A percentile compares a stretch with the other conserved stretches of the same genome.
These are phyloP conservation scores for Uloborus diversus DNA, from an alignment of 1,140 invertebrate genomes.

Conservation along the genomic window DNA sequence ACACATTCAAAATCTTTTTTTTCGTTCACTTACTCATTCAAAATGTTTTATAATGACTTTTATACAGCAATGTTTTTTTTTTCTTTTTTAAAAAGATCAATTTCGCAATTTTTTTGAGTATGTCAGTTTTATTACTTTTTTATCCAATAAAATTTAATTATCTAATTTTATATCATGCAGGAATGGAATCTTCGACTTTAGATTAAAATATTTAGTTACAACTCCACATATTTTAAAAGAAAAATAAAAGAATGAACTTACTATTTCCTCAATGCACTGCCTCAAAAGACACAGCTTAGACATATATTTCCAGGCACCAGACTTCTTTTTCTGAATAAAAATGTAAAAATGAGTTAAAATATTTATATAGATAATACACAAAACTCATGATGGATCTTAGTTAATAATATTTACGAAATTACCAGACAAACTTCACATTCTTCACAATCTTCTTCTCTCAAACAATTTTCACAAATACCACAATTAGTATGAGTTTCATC, in stretches of 20 bases:
- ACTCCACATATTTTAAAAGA: not conserved
- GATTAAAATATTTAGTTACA: not conserved
- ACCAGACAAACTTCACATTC: conserved; percentile 50
- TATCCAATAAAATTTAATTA: no score
- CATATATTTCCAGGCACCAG: conserved; percentile 33
- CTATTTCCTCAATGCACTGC: conserved; percentile 50
- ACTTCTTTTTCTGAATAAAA: conserved; percentile 42
- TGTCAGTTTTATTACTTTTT: no score
- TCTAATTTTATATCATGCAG: no score
- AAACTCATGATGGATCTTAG: no score
- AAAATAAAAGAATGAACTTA: conserved; percentile 7
- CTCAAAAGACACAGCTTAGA: conserved; percentile 31
- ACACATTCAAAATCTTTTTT: not conserved
- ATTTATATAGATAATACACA: not conserved
- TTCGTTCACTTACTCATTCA: not conserved
- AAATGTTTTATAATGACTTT: no score
- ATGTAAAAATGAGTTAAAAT: conserved; percentile 20
- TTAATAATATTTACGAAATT: conserved; percentile 16
- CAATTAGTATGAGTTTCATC: conserved; percentile 23
- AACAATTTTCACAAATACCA: conserved; percentile 49
- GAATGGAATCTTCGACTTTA: not conserved
- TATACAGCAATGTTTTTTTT: no score
- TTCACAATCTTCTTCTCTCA: conserved; percentile 52
- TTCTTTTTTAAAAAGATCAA: no score
- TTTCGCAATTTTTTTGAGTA: no score